Base-by-base conservation (phyloP, 2,797 vertebrate species). In the Geotrypetes seraphini region DNA sequence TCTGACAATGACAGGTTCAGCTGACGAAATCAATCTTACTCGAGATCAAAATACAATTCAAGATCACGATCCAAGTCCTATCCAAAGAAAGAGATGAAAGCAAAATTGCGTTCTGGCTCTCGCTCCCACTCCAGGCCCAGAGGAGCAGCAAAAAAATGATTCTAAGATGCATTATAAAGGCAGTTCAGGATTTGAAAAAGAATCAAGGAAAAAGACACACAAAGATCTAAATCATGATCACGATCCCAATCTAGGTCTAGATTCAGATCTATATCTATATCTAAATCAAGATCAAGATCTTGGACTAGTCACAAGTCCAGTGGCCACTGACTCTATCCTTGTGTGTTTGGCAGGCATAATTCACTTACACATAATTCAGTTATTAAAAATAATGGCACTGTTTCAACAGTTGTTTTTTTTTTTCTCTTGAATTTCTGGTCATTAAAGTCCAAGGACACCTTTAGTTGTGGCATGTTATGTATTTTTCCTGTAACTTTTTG, bases 221-320 rank as follows among this genome's bases (percentile, higher is more conserved):
- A 75, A 78, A 79, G 73, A 79, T 84, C 80, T 70, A 82, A 84
- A 65, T 91, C 90, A 36, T 86, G 84, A 31, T 91, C 91, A 57
- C 86, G 85, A 56, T 94, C 90, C 54, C 73, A 73, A 60, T 95
- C 91, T 47, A 86, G 88, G n/a, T n/a, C n/a, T n/a, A n/a, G n/a
- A n/a, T n/a, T n/a, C n/a, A n/a, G n/a, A n/a, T n/a, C n/a, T n/a
- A n/a, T n/a, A 53, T 95, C 90, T 63, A 70, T 86, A 61, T 93
- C 91, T 35, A 87, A 85, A 61, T 88, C 90, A 16, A 87, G 88
- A 36, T 96, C 90, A 12, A 80, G 89, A 47, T 96, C 92, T 36
- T 94, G 90, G 89, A 90, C 89, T 47, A 92, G 88, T 60, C 89
- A 85, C 60, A 92, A 94, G 65, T 92, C 90, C 50, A 90, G 89